Percentiles rank a stretch among this genome's conserved stretches.
Evolutionary conservation across 2,888 invertebrate genomes (phyloP).

Genomic region (Deilephila porcellus): DNA sequence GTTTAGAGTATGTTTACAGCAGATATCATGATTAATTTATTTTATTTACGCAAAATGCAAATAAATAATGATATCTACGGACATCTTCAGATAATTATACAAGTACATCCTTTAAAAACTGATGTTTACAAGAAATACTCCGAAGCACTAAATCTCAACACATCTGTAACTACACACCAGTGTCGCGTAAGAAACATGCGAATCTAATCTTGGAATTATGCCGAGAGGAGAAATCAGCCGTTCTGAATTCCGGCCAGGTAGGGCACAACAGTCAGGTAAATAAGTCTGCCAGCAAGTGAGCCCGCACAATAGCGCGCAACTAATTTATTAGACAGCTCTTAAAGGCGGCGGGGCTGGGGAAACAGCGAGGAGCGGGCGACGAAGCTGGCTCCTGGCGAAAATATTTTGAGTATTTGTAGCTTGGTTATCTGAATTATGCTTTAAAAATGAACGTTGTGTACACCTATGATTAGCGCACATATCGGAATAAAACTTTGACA

Average conservation of each 20-base stretch:
- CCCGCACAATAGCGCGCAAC: conserved; percentile 72
- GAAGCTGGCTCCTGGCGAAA: neutral
- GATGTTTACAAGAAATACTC: too few relatives aligned
- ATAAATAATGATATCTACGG: too few relatives aligned
- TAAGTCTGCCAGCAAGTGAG: conserved; percentile 77
- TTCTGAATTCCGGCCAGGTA: conserved; percentile 45
- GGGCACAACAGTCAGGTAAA: conserved; percentile 68
- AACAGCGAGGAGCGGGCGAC: conserved; percentile 33
- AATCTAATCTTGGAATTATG: conserved; percentile 39
- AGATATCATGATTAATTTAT: too few relatives aligned
- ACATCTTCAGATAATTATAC: too few relatives aligned
- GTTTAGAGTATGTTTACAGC: too few relatives aligned
- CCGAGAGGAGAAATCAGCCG: conserved; percentile 41
- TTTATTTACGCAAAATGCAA: too few relatives aligned
- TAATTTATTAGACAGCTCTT: conserved; percentile 78
- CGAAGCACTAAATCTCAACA: neutral
- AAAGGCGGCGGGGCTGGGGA: conserved; percentile 54
- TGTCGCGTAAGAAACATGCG: conserved; percentile 11
- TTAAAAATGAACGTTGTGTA: too few relatives aligned
- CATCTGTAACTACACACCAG: too few relatives aligned
- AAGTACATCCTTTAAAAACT: too few relatives aligned
- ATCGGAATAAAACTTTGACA: too few relatives aligned
- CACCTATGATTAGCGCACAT: too few relatives aligned
- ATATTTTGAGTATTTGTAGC: neutral
- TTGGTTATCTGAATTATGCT: too few relatives aligned